These are phyloP conservation scores for Ptilodon capucinus DNA, from an alignment of 2,888 invertebrate species.

Conservation along the genomic window DNA sequence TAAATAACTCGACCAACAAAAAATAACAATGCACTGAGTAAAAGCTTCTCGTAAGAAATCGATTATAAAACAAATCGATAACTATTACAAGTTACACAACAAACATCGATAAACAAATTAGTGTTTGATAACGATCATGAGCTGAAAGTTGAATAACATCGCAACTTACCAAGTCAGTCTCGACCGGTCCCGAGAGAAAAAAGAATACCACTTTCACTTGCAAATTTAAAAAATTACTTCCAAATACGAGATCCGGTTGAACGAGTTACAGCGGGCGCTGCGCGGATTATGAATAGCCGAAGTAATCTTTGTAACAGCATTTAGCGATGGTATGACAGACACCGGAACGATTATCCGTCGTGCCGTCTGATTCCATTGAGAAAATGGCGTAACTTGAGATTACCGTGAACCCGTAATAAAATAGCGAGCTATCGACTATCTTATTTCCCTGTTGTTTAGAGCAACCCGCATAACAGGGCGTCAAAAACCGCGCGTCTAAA, in stretches of 20 bases:
- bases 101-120: slow-evolving; percentile 47
- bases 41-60: neutral
- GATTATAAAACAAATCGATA: slow-evolving; percentile 12
- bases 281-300: slow-evolving; percentile 35
- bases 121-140: slow-evolving; percentile 58
- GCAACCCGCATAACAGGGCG: no score
- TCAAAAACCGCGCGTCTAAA: no score
- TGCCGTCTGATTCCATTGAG: slow-evolving; percentile 2
- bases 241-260: slow-evolving; percentile 65
- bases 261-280: slow-evolving; percentile 21
- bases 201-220: slow-evolving; percentile 74
- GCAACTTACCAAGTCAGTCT: slow-evolving; percentile 50
- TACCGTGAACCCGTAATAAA: neutral
- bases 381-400: neutral
- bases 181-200: slow-evolving; percentile 61
- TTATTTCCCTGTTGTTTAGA: no score
- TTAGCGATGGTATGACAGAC: slow-evolving; percentile 7
- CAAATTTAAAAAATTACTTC: slow-evolving; percentile 44
- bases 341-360: slow-evolving; percentile 1
- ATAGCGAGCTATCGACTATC: neutral
- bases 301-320: slow-evolving; percentile 17
- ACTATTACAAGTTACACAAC: slow-evolving; percentile 32
- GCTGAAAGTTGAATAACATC: slow-evolving; percentile 66
- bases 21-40: slow-evolving; percentile 1
- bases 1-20: neutral